Percentiles rank a stretch among this genome's conserved stretches.
phyloP scores from a whole-genome alignment of 2,888 invertebrate species.

The Torymus auratus region DNA sequence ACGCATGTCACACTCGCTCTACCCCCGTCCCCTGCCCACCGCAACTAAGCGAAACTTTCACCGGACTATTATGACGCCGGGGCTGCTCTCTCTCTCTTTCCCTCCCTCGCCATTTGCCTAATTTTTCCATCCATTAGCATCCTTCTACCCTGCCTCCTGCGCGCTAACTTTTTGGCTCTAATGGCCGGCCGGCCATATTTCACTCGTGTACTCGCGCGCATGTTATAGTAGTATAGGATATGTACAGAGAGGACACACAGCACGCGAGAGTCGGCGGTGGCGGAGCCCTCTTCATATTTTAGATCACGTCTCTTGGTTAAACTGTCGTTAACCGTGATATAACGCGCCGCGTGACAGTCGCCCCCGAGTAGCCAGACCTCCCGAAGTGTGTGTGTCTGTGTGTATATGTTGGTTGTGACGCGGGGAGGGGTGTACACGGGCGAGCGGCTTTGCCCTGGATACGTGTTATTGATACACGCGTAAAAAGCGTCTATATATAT shows the following conservation, averaged over 20 bases:
- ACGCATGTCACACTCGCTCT: no score
- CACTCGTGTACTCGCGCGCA: conserved; percentile 37
- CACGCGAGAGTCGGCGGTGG: background rate
- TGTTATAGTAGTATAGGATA: no score
- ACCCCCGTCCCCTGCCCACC: no score
- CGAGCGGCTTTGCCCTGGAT: no score
- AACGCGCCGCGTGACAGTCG: conserved; percentile 2
- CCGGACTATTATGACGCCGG: background rate
- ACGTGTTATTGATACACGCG: no score
- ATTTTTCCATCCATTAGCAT: conserved; percentile 52
- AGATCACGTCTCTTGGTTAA: conserved; percentile 53
- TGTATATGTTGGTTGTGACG: no score
- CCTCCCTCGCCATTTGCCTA: background rate
- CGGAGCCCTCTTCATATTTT: conserved; percentile 43
- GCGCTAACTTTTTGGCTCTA: conserved; percentile 42
- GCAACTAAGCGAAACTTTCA: background rate
- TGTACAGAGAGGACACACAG: no score
- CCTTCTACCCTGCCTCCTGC: background rate
- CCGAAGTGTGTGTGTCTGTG: no score
- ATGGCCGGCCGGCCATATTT: conserved; percentile 49
- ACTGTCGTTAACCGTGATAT: conserved; percentile 48
- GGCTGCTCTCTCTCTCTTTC: background rate
- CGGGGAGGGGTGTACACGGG: no score
- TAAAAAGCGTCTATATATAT: no score
- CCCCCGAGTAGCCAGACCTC: background rate